A percentile compares a stretch with the other conserved stretches of the same genome.
phyloP scores from a whole-genome alignment of 2,888 invertebrate genomes.

The Caenorhabditis angaria region DNA sequence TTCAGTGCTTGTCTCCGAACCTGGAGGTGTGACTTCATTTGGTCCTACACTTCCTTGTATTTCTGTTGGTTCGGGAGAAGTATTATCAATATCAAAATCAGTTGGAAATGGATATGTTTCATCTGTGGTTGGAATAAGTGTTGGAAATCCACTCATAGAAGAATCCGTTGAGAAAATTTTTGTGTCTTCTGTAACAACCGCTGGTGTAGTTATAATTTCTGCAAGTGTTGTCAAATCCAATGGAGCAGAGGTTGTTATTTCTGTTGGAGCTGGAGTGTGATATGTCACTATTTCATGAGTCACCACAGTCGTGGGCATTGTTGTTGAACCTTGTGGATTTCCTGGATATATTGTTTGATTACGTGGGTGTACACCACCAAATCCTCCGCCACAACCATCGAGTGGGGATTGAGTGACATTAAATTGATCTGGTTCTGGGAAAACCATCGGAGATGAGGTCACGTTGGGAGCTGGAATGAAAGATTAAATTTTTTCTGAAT shows the following conservation, averaged over 20 bases:
- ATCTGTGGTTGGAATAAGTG: background rate
- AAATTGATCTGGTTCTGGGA: constrained; percentile 7
- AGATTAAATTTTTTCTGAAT: background rate
- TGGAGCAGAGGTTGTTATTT: background rate
- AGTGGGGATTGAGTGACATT: constrained; percentile 15
- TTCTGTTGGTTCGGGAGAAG: background rate
- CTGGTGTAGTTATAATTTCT: background rate
- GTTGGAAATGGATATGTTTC: background rate
- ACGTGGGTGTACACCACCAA: background rate
- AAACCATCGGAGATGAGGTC: constrained; percentile 4
- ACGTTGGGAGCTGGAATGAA: constrained; percentile 5
- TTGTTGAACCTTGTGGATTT: background rate
- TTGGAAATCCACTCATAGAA: background rate
- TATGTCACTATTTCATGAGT: constrained; percentile 4
- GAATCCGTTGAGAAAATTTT: background rate
- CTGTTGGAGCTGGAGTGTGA: background rate
- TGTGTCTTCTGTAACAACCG: too few species aligned
- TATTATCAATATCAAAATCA: background rate
- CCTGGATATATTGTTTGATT: constrained; percentile 5
- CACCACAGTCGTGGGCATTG: background rate
- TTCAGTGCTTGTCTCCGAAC: background rate
- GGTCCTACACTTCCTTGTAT: background rate
- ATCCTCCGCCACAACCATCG: constrained; percentile 8
- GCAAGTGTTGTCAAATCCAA: background rate
- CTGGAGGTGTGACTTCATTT: background rate